Conservation (phyloP, 2,797 vertebrate genomes). For the Eurystomus glaucurus region DNA sequence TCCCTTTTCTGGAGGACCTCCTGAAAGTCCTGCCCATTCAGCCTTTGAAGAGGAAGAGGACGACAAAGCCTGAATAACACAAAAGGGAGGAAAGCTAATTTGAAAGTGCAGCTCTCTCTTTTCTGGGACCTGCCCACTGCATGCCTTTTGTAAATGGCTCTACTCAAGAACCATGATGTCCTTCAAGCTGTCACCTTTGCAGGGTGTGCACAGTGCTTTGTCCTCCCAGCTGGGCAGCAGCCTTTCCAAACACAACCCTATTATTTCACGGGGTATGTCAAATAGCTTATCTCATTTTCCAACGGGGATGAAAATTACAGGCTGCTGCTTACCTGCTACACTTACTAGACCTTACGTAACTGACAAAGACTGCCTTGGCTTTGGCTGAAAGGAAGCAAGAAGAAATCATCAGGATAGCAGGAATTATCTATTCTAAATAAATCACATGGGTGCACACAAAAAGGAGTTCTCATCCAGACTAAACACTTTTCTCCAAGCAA, state of each 20-base stretch:
- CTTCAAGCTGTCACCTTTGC: neutral
- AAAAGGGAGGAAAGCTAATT: neutral
- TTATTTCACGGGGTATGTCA: slow-evolving; percentile 30
- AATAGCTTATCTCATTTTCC: slow-evolving; percentile 39
- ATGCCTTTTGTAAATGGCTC: neutral
- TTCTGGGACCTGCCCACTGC: neutral
- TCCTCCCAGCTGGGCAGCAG: slow-evolving; percentile 39
- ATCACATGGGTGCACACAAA: slow-evolving; percentile 4
- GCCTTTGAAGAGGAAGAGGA: neutral
- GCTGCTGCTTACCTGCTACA: slow-evolving; percentile 4
- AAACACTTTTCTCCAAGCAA: slow-evolving; percentile 64
- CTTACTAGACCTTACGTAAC: slow-evolving; percentile 38
- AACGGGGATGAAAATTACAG: slow-evolving; percentile 48
- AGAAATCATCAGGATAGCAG: slow-evolving; percentile 65
- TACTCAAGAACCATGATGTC: neutral
- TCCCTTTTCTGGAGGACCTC: neutral
- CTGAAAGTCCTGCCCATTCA: neutral
- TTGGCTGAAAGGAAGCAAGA: slow-evolving; percentile 29
- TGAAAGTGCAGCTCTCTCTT: neutral
- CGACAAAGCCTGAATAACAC: neutral
- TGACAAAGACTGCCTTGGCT: slow-evolving; percentile 15
- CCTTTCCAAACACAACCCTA: slow-evolving; percentile 27
- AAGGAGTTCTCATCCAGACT: slow-evolving; percentile 60
- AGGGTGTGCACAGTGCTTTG: neutral
- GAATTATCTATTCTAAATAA: slow-evolving; percentile 58